Percentiles rank a stretch among this genome's conserved stretches.
Conservation (phyloP, 2,888 invertebrate genomes). For the Nephrotoma guestfalica region DNA sequence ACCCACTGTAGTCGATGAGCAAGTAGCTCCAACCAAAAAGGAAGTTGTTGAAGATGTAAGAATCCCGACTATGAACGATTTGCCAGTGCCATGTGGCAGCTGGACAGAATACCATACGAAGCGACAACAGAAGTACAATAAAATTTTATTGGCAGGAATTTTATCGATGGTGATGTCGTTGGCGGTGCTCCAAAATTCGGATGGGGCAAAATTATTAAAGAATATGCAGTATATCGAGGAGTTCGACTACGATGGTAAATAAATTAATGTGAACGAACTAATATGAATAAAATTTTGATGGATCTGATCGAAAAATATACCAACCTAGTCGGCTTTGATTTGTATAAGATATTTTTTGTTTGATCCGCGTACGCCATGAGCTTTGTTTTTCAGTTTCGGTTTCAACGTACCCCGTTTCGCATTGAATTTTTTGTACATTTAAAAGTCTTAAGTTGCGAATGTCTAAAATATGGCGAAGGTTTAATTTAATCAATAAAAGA, state of each 20-base stretch:
- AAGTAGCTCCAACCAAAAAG: background rate
- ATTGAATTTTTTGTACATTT: background rate
- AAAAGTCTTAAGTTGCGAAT: background rate
- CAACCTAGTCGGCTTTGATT: background rate
- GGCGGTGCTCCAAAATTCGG: background rate
- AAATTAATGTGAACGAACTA: background rate
- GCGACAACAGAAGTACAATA: background rate
- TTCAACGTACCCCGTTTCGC: background rate
- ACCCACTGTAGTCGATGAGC: background rate
- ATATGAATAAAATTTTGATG: background rate
- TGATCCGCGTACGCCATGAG: background rate
- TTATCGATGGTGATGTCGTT: background rate
- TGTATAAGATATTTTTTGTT: background rate
- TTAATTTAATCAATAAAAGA: background rate
- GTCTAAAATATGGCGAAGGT: background rate
- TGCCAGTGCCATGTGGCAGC: background rate
- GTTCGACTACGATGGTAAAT: background rate
- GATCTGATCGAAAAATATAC: background rate
- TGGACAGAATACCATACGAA: background rate
- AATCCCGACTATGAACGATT: background rate
- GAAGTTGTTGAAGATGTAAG: background rate
- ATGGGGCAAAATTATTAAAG: background rate
- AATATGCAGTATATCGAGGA: background rate
- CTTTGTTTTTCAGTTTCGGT: background rate
- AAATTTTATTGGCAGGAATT: background rate